A percentile compares a stretch with the other conserved stretches of the same genome.
These are phyloP conservation scores for Ploceus nigricollis DNA, from an alignment of 2,113 vertebrate genomes.

Conservation along the genomic window DNA sequence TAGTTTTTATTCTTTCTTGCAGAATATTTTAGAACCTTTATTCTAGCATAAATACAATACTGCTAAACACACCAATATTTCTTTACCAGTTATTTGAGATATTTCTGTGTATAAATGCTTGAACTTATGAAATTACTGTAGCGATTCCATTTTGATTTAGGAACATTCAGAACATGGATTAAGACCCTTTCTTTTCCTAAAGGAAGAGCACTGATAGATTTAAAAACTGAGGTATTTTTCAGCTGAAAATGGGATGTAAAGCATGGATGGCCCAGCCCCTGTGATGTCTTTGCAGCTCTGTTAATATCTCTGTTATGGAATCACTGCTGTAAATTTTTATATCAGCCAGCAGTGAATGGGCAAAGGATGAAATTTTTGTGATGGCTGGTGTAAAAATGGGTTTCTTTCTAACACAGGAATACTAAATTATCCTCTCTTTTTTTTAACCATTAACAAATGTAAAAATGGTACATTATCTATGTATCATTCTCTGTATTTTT, in stretches of 20 bases:
- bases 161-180: not conserved
- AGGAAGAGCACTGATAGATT: not conserved
- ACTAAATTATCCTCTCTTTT: not conserved
- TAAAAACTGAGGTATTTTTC: not conserved
- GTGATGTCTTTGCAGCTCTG: not conserved
- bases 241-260: not conserved
- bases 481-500: not conserved
- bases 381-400: not conserved
- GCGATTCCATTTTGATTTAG: not conserved
- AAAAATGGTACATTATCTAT: fast-evolving
- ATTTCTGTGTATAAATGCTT: not conserved
- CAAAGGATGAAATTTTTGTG: not conserved
- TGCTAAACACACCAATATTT: not conserved
- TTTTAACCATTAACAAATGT: not conserved
- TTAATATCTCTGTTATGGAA: not conserved
- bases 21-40: not conserved
- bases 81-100: not conserved
- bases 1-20: not conserved
- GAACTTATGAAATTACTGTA: not conserved
- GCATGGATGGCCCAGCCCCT: not conserved
- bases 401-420: not conserved
- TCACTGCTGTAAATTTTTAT: not conserved
- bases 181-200: not conserved
- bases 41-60: not conserved
- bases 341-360: not conserved